Conservation (phyloP, 2,797 vertebrate species). For the Moxostoma hubbsi region DNA sequence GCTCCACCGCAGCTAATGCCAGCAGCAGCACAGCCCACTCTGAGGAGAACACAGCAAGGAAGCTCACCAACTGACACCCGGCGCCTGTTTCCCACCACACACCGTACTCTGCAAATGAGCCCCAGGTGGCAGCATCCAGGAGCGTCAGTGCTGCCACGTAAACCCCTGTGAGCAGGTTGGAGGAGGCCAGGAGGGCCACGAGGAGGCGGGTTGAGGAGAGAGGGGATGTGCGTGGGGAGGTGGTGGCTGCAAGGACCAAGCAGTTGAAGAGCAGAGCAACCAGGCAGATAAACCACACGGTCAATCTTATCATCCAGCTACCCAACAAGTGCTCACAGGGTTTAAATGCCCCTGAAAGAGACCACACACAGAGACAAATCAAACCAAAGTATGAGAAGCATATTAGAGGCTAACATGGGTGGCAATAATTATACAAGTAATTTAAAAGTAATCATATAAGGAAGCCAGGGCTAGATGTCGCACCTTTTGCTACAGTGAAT, state of each 20-base stretch:
- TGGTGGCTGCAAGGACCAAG: conserved; percentile 88
- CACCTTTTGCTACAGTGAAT: too few relatives aligned
- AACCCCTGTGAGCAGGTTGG: conserved; percentile 92
- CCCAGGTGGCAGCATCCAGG: conserved; percentile 92
- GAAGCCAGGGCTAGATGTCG: too few relatives aligned
- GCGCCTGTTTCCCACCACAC: conserved; percentile 95
- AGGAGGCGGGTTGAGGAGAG: conserved; percentile 85
- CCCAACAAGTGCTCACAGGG: conserved; percentile 95
- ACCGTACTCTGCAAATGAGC: conserved; percentile 91
- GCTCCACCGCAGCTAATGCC: conserved; percentile 88
- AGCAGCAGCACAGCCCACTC: conserved; percentile 92
- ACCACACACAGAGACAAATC: neutral
- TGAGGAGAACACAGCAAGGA: conserved; percentile 92
- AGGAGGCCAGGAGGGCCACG: conserved; percentile 88
- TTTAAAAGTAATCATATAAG: too few relatives aligned
- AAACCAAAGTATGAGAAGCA: neutral
- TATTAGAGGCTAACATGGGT: too few relatives aligned
- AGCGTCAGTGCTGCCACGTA: conserved; percentile 89
- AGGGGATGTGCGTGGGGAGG: conserved; percentile 73
- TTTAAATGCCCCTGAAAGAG: conserved; percentile 90
- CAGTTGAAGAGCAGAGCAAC: conserved; percentile 92
- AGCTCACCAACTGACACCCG: conserved; percentile 87
- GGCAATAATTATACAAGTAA: too few relatives aligned
- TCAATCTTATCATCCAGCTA: conserved; percentile 99
- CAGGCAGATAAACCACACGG: conserved; percentile 98